Conservation (phyloP, 2,113 vertebrate species). For the Agapornis roseicollis region DNA sequence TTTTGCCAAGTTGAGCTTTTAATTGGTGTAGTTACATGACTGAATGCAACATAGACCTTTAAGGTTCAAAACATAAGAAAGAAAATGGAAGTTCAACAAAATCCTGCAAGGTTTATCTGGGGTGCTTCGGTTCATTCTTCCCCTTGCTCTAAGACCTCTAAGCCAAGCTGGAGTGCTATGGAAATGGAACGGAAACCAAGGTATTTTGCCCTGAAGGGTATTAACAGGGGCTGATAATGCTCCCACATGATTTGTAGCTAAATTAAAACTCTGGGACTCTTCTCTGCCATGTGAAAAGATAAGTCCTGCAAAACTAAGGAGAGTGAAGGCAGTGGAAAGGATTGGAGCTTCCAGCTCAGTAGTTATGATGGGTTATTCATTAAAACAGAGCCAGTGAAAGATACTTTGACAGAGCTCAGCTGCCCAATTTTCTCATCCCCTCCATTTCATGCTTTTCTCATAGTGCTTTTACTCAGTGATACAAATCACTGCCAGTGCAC, state of each 20-base stretch:
- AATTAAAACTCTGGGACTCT: not conserved
- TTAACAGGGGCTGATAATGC: not conserved
- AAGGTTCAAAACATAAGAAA: not conserved
- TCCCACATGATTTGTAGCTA: not conserved
- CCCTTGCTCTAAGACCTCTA: not conserved
- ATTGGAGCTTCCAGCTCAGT: not conserved
- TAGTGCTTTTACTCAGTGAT: rapidly evolving
- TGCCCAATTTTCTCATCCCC: not conserved
- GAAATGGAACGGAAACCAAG: not conserved
- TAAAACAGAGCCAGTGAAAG: not conserved
- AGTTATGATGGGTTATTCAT: rapidly evolving
- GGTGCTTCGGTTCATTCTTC: not conserved
- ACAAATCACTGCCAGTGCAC: not conserved
- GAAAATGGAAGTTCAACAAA: not conserved
- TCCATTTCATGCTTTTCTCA: not conserved
- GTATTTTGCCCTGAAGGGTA: not conserved
- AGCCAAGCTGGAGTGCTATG: not conserved
- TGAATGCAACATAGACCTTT: not conserved
- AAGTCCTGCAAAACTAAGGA: not conserved
- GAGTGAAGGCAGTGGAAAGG: not conserved
- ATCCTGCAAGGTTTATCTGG: not conserved
- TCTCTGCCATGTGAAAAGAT: not conserved
- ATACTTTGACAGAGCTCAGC: not conserved
- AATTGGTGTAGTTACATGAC: constrained; percentile 11
- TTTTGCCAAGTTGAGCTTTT: constrained; percentile 42